Conservation (phyloP, 2,113 vertebrate species). For the Otocyon megalotis region DNA sequence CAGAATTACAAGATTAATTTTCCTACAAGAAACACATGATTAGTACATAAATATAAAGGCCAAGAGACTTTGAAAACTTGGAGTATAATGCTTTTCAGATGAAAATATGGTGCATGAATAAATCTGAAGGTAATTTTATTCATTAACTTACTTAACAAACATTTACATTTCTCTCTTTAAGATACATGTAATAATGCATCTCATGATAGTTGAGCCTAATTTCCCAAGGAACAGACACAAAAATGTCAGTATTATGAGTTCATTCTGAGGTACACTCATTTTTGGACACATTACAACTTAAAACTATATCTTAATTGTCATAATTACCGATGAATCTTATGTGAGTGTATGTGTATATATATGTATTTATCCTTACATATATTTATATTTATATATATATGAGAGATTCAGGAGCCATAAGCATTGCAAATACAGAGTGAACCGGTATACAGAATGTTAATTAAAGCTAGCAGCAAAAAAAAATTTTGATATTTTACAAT, state of each 20-base stretch:
- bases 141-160: constrained; percentile 17
- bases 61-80: background rate
- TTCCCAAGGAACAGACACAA: background rate
- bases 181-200: background rate
- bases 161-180: background rate
- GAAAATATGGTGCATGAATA: background rate
- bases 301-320: background rate
- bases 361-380: background rate
- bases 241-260: background rate
- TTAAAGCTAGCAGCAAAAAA: background rate
- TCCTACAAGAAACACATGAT: background rate
- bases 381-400: background rate
- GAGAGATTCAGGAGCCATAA: background rate
- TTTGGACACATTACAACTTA: background rate
- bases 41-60: background rate
- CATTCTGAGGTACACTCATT: background rate
- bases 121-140: constrained; percentile 12
- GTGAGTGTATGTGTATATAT: background rate
- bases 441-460: background rate
- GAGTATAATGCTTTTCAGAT: background rate
- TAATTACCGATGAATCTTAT: background rate
- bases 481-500: background rate
- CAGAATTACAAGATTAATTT: background rate
- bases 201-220: background rate
- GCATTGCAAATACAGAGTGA: background rate